These are phyloP conservation scores for Andrena hattorfiana DNA, from an alignment of 2,888 invertebrate species.

Conservation along the genomic window DNA sequence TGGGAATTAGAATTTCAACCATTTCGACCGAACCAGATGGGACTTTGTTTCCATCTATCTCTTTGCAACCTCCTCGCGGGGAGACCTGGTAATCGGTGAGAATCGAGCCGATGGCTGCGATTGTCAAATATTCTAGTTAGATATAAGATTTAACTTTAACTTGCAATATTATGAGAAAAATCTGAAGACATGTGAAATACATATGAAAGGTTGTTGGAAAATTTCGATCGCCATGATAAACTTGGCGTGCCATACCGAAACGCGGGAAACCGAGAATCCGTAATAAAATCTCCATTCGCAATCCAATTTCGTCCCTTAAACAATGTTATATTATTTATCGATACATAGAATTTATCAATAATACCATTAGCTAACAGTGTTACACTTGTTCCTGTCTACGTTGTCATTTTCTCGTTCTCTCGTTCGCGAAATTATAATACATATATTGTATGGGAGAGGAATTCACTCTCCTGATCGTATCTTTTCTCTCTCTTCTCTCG, in stretches of 20 bases:
- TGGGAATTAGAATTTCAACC: too few species aligned
- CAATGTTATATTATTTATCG: slow-evolving; percentile 82
- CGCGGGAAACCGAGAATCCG: not conserved
- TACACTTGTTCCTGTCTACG: slow-evolving; percentile 61
- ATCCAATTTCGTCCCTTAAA: slow-evolving; percentile 74
- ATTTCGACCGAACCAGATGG: too few species aligned
- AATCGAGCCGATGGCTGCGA: too few species aligned
- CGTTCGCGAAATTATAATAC: slow-evolving; percentile 62
- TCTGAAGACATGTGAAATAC: too few species aligned
- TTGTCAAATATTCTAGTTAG: too few species aligned
- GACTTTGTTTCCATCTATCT: too few species aligned
- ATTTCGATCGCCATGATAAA: too few species aligned
- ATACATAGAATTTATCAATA: slow-evolving; percentile 82
- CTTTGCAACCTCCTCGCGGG: too few species aligned
- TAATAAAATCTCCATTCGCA: not conserved
- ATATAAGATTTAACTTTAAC: too few species aligned
- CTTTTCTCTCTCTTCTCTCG: slow-evolving; percentile 21
- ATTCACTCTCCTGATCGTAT: slow-evolving; percentile 15
- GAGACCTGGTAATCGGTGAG: too few species aligned
- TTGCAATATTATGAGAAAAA: too few species aligned
- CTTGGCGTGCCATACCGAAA: not conserved
- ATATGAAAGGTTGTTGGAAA: too few species aligned
- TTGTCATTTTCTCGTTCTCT: slow-evolving; percentile 41
- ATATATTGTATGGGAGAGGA: slow-evolving; percentile 33
- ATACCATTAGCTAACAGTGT: slow-evolving; percentile 76